Base-by-base conservation (phyloP, 2,797 vertebrate species). In the Syngnathus acus region DNA sequence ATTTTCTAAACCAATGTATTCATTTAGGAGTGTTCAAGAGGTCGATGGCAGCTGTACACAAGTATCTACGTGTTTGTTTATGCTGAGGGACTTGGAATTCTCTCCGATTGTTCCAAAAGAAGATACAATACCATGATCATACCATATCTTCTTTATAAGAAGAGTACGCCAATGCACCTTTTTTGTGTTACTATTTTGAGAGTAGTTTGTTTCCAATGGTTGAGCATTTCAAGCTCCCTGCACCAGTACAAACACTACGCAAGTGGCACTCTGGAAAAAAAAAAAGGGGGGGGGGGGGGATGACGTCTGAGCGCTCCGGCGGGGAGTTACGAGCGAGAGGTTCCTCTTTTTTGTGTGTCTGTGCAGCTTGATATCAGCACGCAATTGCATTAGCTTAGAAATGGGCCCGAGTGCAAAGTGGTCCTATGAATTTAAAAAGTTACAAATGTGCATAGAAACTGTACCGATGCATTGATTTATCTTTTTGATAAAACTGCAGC, bases 81-180 rank as follows among this genome's bases (percentile, higher is more conserved):
- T 65, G 73, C 66, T 43, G 68, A 75, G 76, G 75, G 76, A 72
- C 68, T 47, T 73, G 74, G 78, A 71, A 67, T 50, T 75, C 75
- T 72, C 66, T 77, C 68, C 62, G 76, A 82, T 76, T 79, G 72
- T 85, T 85, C 74, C 75, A 75, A 81, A 81, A 83, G 70, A 84
- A 81, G 77, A 86, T 72, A 76, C 78, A 80, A 83, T 71, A 72
- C 79, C 84, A 90, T 82, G 76, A 79, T 85, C 87, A 90, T 89
- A 82, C 75, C 78, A 86, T 91, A 90, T 87, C 91, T 93, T 93
- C 91, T 93, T 92, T 91, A 92, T 92, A 92, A 93, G 92, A 93
- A 92, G 91, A 89, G 86, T 40, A 83, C 69, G 84, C 80, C 70
- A 66, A 66, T 88, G 88, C 88, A 91, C 89, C 84, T 90, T 88